Evolutionary conservation across 2,113 vertebrate genomes (phyloP).

Genomic region (Sorex araneus): DNA sequence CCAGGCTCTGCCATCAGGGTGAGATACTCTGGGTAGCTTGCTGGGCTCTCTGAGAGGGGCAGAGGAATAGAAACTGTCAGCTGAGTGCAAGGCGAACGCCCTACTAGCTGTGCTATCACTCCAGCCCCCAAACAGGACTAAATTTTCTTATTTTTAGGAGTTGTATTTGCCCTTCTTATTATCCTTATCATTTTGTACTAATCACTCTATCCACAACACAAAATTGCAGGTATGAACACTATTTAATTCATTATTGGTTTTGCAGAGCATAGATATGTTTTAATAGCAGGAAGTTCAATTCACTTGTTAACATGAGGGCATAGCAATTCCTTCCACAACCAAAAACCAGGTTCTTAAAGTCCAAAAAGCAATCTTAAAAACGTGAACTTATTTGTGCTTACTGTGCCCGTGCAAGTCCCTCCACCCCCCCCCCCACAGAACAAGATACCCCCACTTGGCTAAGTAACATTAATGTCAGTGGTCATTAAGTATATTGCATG

Average conservation of each 20-base stretch:
- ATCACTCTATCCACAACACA: neutral
- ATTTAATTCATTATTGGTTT: constrained; percentile 2
- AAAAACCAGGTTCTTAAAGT: neutral
- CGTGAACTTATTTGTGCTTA: constrained; percentile 45
- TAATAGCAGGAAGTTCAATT: neutral
- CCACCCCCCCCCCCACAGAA: constrained; percentile 60
- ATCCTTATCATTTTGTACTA: neutral
- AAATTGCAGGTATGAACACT: neutral
- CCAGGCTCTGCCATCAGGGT: no score
- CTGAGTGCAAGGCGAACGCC: no score
- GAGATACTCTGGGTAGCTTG: no score
- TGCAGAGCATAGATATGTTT: neutral
- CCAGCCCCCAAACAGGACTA: neutral
- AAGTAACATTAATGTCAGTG: constrained; percentile 72
- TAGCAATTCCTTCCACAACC: neutral
- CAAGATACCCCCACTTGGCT: constrained; percentile 75
- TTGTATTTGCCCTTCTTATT: neutral
- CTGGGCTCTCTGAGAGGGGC: no score
- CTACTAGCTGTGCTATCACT: no score
- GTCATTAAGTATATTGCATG: constrained; percentile 76
- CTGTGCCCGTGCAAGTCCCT: neutral
- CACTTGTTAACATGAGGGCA: neutral
- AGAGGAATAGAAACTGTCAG: no score
- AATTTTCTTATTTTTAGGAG: neutral
- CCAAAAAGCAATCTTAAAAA: constrained; percentile 52